Evolutionary conservation across 2,113 vertebrate genomes (phyloP), one percentile per base, ranked within the genome.

Genomic region (Pyrgilauda ruficollis): DNA sequence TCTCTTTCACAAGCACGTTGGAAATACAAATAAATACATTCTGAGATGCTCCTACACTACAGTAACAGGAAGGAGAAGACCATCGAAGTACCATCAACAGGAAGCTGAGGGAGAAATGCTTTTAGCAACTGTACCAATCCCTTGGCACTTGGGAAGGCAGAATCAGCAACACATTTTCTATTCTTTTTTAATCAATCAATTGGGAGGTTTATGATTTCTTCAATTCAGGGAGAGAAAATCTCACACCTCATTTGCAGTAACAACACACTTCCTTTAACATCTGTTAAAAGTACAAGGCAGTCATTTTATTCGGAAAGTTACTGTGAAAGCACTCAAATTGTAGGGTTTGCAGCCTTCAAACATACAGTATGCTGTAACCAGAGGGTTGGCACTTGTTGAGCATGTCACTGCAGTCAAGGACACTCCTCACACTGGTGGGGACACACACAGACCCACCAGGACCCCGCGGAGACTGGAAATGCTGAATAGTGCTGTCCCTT

Each of bases 11-110:
- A 26, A 81, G 59, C 64, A 64, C 15, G 22, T 56, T 77, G 61
- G 56, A 64, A 89, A 79, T 53, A 94, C 55, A 86, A 90, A 95
- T 92, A 88, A 87, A 93, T 73, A 82, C 28, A 79, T 76, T 58
- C 69, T 2, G 56, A 95, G 73, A 76, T 70, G 80, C 73, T 92
- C 44, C 85, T 90, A 81, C n/a, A 22, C 55, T 84, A 68, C 64
- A 75, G 31, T 44, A 43, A 89, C 0, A 0, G 35, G 35, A 69
- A 24, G 15, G 52, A 30, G 30, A 67, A 80, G 10, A 93, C 73
- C 58, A 69, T 83, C 28, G 0, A 87, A 95, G 89, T 93, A 94
- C 93, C 86, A 59, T 92, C 43, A 39, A 35, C 0, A 92, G 43
- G 68, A 87, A 81, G 61, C 50, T 80, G 59, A 79, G 17, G 81